phyloP scores from a whole-genome alignment of 2,888 invertebrate species.

The Bursaphelenchus okinawaensis region DNA sequence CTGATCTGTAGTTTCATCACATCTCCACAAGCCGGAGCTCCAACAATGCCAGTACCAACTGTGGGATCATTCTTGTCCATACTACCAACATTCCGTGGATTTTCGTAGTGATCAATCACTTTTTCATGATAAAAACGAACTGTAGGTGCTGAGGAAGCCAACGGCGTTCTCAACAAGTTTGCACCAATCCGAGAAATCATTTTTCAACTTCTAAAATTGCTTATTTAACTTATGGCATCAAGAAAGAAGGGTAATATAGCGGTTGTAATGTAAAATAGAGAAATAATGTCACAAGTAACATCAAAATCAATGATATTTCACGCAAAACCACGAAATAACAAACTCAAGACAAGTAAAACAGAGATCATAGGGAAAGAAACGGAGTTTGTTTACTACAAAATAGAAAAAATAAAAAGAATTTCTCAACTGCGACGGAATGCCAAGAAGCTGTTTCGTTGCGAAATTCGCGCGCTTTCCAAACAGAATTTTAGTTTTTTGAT shows the following conservation, averaged over 20 bases:
- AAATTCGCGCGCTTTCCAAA: too few relatives aligned
- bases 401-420: neutral
- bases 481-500: too few relatives aligned
- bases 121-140: conserved; percentile 49
- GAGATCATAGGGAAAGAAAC: neutral
- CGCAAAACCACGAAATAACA: neutral
- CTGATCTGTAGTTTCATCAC: conserved; percentile 90
- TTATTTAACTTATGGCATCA: too few relatives aligned
- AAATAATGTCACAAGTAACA: neutral
- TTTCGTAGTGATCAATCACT: conserved; percentile 95
- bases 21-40: conserved; percentile 98
- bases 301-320: neutral
- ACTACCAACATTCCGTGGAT: conserved; percentile 95
- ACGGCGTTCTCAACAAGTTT: neutral
- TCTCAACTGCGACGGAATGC: neutral
- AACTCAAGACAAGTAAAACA: neutral
- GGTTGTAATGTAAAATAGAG: neutral
- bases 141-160: neutral
- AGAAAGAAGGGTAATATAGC: too few relatives aligned
- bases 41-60: conserved; percentile 92
- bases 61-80: conserved; percentile 84
- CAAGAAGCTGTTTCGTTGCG: too few relatives aligned
- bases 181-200: neutral
- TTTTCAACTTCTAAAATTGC: too few relatives aligned
- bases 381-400: neutral